These are phyloP conservation scores for Capitella teleta DNA, from an alignment of 1,140 invertebrate species.

Conservation along the genomic window DNA sequence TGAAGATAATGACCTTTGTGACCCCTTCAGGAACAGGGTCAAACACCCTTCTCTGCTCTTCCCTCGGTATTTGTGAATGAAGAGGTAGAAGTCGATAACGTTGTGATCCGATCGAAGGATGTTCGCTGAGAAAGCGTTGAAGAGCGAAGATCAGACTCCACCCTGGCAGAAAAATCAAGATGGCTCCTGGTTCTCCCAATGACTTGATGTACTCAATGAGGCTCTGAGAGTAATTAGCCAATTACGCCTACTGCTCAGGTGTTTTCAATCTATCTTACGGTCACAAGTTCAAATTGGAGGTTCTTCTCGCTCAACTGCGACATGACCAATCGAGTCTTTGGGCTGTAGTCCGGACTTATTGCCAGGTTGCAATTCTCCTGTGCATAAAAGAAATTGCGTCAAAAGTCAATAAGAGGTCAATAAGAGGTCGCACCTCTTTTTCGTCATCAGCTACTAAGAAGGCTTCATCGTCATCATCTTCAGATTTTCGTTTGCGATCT, in stretches of 20 bases:
- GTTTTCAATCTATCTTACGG: constrained; percentile 40
- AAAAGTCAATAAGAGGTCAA: background rate
- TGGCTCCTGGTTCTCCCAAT: constrained; percentile 56
- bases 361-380: constrained; percentile 41
- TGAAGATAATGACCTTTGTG: constrained; percentile 32
- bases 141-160: constrained; percentile 72
- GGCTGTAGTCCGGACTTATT: constrained; percentile 36
- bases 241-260: no score
- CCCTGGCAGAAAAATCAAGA: constrained; percentile 39
- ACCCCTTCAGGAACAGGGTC: constrained; percentile 35
- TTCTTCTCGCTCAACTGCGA: constrained; percentile 72
- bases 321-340: constrained; percentile 59
- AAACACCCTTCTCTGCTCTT: constrained; percentile 42
- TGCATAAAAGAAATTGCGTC: background rate
- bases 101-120: constrained; percentile 57
- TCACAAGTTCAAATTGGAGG: constrained; percentile 82
- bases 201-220: constrained; percentile 64
- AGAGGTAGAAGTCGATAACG: constrained; percentile 37
- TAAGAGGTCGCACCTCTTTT: constrained; percentile 4
- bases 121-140: constrained; percentile 69
- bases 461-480: constrained; percentile 51
- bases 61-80: constrained; percentile 43
- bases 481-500: constrained; percentile 26
- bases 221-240: constrained; percentile 35
- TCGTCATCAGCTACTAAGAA: constrained; percentile 7